Conservation (phyloP, 2,888 invertebrate species). For the Diploptera punctata region DNA sequence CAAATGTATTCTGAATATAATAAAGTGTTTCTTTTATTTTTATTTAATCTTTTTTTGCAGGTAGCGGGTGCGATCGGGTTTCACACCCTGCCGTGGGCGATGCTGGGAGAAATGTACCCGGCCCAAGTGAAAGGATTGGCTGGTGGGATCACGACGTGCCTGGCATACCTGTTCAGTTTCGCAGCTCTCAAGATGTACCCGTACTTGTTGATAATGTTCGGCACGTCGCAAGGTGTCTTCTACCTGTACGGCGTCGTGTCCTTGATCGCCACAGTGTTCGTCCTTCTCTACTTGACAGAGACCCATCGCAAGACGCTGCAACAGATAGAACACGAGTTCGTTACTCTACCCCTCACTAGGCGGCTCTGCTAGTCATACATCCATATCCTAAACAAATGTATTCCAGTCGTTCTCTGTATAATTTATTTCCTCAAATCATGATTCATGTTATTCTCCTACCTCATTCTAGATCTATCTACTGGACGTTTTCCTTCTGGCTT, state of each 20-base stretch:
- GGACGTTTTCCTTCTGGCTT: no score
- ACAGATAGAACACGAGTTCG: slow-evolving; percentile 55
- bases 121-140: slow-evolving; percentile 59
- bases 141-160: slow-evolving; percentile 57
- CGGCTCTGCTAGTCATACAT: background rate
- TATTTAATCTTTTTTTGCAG: background rate
- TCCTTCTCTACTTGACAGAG: slow-evolving; percentile 58
- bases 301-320: slow-evolving; percentile 61
- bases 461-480: no score
- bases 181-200: slow-evolving; percentile 61
- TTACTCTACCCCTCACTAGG: background rate
- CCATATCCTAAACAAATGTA: no score
- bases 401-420: no score
- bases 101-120: slow-evolving; percentile 67
- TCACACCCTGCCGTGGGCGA: slow-evolving; percentile 62
- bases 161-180: slow-evolving; percentile 62
- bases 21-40: no score
- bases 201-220: slow-evolving; percentile 17
- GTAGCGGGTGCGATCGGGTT: slow-evolving; percentile 60
- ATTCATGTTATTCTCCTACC: no score
- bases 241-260: slow-evolving; percentile 58
- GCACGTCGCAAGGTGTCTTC: slow-evolving; percentile 51
- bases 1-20: no score
- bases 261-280: slow-evolving; percentile 58
- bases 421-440: no score